A percentile compares a stretch with the other conserved stretches of the same genome.
Evolutionary conservation across 2,113 vertebrate species (phyloP).

Genomic region (Galbula dea): DNA sequence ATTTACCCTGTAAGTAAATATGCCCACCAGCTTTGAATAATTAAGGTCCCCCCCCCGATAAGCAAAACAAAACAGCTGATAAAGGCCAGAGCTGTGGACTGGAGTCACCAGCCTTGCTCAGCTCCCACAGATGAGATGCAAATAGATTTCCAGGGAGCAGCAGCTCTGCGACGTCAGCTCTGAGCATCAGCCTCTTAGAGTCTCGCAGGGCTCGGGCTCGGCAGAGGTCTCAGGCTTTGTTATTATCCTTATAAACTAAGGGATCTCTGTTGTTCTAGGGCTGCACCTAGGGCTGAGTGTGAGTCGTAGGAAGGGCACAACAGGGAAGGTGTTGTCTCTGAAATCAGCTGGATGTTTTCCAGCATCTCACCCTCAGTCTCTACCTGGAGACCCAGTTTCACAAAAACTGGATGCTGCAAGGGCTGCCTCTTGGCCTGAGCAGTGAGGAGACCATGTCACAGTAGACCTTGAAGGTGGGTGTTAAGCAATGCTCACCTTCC

Average conservation of each 20-base stretch:
- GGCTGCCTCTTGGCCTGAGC: not conserved
- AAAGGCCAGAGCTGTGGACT: not conserved
- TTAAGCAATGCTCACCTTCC: not conserved
- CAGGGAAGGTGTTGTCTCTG: not conserved
- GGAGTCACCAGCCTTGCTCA: not conserved
- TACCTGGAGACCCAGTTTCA: not conserved
- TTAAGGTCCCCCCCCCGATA: not conserved
- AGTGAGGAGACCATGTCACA: not conserved
- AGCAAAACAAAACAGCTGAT: not conserved
- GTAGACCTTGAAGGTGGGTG: not conserved
- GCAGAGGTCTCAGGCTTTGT: not conserved
- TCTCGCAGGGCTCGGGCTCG: not conserved
- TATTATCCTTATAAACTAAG: not conserved
- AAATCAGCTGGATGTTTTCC: not conserved
- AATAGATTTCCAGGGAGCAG: not conserved
- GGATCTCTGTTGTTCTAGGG: fast-evolving
- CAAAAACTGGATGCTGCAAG: not conserved
- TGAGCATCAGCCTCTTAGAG: not conserved
- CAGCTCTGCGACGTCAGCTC: not conserved
- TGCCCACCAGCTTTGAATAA: constrained; percentile 15
- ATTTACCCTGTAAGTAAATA: constrained; percentile 26
- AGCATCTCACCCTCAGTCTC: not conserved
- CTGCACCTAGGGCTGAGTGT: not conserved
- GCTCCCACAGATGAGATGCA: not conserved
- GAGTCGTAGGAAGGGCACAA: not conserved